Conservation (phyloP, 2,888 invertebrate genomes). For the Eledone cirrhosa region DNA sequence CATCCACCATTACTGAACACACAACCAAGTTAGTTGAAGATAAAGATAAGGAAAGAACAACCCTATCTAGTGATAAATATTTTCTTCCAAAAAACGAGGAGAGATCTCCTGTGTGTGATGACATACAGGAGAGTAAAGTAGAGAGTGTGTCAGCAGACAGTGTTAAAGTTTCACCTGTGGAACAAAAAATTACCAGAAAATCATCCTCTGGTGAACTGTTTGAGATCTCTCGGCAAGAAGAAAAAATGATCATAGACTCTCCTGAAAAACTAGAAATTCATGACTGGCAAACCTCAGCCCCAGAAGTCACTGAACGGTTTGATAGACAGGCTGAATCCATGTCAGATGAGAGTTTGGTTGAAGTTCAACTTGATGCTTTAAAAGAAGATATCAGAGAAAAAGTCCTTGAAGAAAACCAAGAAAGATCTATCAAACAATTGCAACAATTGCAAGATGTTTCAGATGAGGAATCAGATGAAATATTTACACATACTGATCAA, state of each 20-base stretch:
- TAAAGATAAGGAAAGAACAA: too few relatives aligned
- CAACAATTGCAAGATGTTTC: not conserved
- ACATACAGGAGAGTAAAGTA: too few relatives aligned
- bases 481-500: constrained; percentile 10
- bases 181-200: constrained; percentile 1
- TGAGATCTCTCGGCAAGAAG: constrained; percentile 13
- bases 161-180: not conserved
- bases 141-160: not conserved
- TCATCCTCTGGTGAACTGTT: constrained; percentile 5
- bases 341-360: not conserved
- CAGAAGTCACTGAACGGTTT: not conserved
- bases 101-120: too few relatives aligned
- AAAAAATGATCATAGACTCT: constrained; percentile 27
- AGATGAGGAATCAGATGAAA: constrained; percentile 6
- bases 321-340: not conserved
- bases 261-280: constrained; percentile 1
- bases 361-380: not conserved
- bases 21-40: too few relatives aligned
- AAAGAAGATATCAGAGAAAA: not conserved
- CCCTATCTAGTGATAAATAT: too few relatives aligned
- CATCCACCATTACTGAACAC: too few relatives aligned
- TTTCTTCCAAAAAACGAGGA: too few relatives aligned
- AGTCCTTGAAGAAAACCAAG: not conserved
- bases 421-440: not conserved
- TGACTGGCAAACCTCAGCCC: not conserved